These are phyloP conservation scores for Eurosta solidaginis DNA, from an alignment of 1,140 invertebrate genomes.

Conservation along the genomic window DNA sequence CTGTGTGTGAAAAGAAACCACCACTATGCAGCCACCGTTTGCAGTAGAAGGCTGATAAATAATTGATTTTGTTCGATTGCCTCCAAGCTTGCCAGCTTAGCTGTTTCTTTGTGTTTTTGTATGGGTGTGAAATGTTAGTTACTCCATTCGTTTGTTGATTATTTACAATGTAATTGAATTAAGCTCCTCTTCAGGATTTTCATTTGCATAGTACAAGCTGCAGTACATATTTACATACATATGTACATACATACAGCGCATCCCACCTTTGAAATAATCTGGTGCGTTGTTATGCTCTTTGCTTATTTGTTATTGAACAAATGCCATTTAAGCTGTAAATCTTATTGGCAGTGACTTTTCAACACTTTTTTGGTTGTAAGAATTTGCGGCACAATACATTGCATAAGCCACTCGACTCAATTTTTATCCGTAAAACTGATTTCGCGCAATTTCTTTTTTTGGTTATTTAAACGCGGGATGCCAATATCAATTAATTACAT, in stretches of 20 bases:
- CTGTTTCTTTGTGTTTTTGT: background rate
- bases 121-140: background rate
- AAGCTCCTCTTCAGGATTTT: too few relatives aligned
- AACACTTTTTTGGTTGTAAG: background rate
- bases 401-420: background rate
- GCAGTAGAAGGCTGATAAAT: background rate
- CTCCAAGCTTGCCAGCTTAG: background rate
- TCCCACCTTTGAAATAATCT: too few relatives aligned
- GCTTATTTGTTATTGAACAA: background rate
- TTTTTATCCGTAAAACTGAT: background rate
- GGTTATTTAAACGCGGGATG: too few relatives aligned
- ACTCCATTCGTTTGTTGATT: background rate
- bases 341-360: background rate
- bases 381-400: background rate
- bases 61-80: background rate
- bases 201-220: too few relatives aligned
- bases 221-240: too few relatives aligned
- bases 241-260: too few relatives aligned
- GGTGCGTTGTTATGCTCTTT: too few relatives aligned
- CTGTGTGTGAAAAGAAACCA: too few relatives aligned
- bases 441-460: too few relatives aligned
- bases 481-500: too few relatives aligned
- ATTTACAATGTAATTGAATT: conserved; percentile 1
- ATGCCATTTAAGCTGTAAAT: background rate
- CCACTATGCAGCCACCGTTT: too few relatives aligned